Evolutionary conservation across 2,888 invertebrate species (phyloP).

Genomic region (Allacma fusca): DNA sequence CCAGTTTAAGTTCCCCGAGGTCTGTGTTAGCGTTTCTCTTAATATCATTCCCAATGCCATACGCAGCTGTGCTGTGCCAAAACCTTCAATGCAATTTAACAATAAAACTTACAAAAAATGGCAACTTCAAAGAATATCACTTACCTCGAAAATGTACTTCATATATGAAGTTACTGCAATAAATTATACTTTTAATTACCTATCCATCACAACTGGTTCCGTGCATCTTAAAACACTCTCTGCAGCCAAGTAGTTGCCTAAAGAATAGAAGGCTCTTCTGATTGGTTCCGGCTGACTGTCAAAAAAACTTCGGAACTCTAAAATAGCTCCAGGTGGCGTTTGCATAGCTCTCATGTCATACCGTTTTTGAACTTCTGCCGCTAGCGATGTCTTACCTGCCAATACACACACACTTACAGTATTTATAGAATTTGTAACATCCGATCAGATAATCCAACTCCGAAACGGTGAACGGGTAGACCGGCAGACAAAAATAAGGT

Average conservation of each 20-base stretch:
- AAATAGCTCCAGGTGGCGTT: constrained; percentile 64
- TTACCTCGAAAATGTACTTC: too few relatives aligned
- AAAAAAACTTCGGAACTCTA: constrained; percentile 63
- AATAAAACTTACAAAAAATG: too few relatives aligned
- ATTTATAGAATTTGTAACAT: too few relatives aligned
- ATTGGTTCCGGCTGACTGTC: constrained; percentile 63
- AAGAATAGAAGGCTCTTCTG: constrained; percentile 65
- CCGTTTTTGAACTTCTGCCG: constrained; percentile 62
- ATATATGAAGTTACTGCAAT: too few relatives aligned
- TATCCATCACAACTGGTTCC: constrained; percentile 66
- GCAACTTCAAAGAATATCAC: too few relatives aligned
- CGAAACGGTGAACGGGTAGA: too few relatives aligned
- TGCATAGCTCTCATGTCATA: constrained; percentile 63
- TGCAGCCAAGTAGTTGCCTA: constrained; percentile 67
- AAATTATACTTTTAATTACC: constrained; percentile 62
- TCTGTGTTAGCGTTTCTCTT: constrained; percentile 33
- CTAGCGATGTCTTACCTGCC: constrained; percentile 65
- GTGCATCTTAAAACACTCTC: constrained; percentile 63
- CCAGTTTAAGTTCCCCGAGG: constrained; percentile 62
- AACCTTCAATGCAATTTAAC: constrained; percentile 63
- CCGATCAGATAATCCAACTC: too few relatives aligned
- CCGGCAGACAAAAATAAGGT: too few relatives aligned
- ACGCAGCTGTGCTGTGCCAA: constrained; percentile 67
- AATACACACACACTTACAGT: too few relatives aligned
- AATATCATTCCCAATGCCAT: constrained; percentile 64